Evolutionary conservation across 2,797 vertebrate species (phyloP).

Genomic region (Heteromormyrus szaboi): DNA sequence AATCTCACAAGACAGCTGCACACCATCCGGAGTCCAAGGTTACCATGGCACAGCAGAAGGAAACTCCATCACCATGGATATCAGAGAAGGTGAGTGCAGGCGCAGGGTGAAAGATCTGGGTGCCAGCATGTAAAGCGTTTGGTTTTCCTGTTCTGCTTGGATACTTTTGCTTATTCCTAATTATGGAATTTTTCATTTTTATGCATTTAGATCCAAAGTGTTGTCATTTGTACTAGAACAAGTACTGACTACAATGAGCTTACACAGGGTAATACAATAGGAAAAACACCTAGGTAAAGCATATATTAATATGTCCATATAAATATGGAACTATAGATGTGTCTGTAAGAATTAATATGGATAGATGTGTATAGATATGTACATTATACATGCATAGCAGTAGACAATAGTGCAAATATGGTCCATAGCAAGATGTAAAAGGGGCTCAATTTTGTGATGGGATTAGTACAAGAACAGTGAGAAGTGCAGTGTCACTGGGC

Average conservation of each 20-base stretch:
- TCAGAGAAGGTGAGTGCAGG: too few relatives aligned
- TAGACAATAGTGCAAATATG: neutral
- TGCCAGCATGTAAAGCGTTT: neutral
- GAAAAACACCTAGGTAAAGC: neutral
- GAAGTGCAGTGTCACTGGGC: neutral
- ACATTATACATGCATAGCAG: neutral
- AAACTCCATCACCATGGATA: neutral
- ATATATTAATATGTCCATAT: neutral
- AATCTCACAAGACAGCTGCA: neutral
- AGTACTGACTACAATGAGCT: neutral
- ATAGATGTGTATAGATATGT: neutral
- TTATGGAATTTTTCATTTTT: neutral
- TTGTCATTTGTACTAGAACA: neutral
- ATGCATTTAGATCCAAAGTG: neutral
- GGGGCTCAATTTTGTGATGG: neutral
- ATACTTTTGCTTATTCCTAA: neutral
- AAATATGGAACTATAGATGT: neutral
- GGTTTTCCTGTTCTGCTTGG: neutral
- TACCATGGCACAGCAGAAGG: slow-evolving; percentile 54
- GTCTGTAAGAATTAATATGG: neutral
- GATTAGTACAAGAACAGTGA: neutral
- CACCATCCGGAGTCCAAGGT: slow-evolving; percentile 49
- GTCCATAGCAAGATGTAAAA: too few relatives aligned
- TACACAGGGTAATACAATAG: neutral
- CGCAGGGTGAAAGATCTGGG: too few relatives aligned